These are phyloP conservation scores for Sciaenops ocellatus DNA, from an alignment of 2,797 vertebrate genomes.

Conservation along the genomic window DNA sequence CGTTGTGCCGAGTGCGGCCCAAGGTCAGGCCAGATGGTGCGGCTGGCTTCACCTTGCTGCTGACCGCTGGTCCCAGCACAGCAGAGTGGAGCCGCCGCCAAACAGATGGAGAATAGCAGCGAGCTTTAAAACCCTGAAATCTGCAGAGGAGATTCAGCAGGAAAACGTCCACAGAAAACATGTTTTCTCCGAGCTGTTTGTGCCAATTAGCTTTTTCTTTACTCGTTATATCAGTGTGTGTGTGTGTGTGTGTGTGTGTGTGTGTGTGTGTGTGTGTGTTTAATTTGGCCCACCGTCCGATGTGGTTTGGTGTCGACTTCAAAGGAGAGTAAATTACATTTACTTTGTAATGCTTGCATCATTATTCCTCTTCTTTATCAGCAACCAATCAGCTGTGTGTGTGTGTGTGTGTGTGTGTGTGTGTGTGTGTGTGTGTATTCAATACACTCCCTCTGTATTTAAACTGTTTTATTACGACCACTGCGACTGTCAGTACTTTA, in stretches of 20 bases:
- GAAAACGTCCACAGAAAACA: constrained; percentile 42
- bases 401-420: constrained; percentile 25
- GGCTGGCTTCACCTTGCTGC: constrained; percentile 82
- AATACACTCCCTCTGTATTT: neutral
- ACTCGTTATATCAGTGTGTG: neutral
- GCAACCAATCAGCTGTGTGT: constrained; percentile 58
- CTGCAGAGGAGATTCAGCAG: constrained; percentile 64
- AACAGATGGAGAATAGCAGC: constrained; percentile 82
- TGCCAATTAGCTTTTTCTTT: constrained; percentile 67
- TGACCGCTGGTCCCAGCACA: constrained; percentile 78
- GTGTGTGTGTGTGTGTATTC: constrained; percentile 15
- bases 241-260: constrained; percentile 31
- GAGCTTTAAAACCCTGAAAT: constrained; percentile 69
- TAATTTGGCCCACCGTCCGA: constrained; percentile 67
- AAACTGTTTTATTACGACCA: constrained; percentile 8
- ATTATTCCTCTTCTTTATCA: constrained; percentile 78
- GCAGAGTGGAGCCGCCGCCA: constrained; percentile 69
- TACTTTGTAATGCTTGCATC: constrained; percentile 86
- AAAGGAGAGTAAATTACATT: constrained; percentile 85
- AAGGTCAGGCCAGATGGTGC: constrained; percentile 84
- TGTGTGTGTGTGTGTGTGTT: constrained; percentile 53
- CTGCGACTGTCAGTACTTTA: neutral
- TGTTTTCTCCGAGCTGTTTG: constrained; percentile 63
- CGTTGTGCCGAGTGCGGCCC: constrained; percentile 60
- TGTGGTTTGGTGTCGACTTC: constrained; percentile 74